A percentile compares a stretch with the other conserved stretches of the same genome.
phyloP scores from a whole-genome alignment of 2,113 vertebrate genomes.

The Neofelis nebulosa region DNA sequence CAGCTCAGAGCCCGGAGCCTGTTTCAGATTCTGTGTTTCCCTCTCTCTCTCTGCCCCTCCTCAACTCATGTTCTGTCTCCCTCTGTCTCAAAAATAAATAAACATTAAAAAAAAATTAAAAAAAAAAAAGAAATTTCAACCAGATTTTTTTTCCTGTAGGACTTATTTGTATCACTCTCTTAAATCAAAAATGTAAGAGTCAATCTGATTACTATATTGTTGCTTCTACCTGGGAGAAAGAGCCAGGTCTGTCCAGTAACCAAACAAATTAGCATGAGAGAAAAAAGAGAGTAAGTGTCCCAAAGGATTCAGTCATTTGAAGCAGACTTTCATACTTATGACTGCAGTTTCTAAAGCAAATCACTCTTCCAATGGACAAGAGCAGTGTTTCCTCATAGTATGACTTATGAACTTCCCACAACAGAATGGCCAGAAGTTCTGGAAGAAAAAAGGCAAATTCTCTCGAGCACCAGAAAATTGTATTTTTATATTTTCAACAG shows the following conservation, averaged over 20 bases:
- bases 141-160: background rate
- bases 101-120: too few relatives aligned
- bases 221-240: background rate
- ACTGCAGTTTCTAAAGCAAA: slow-evolving; percentile 19
- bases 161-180: background rate
- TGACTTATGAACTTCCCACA: background rate
- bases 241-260: background rate
- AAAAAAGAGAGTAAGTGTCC: background rate
- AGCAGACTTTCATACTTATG: background rate
- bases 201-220: background rate
- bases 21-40: too few relatives aligned
- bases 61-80: too few relatives aligned
- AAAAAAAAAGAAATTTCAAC: background rate
- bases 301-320: background rate
- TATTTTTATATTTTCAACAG: background rate
- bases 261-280: background rate
- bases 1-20: too few relatives aligned
- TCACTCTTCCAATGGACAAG: background rate
- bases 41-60: too few relatives aligned
- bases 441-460: background rate
- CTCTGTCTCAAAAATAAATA: too few relatives aligned
- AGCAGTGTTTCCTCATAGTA: background rate
- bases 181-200: background rate
- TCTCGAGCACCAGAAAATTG: background rate
- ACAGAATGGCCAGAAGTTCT: background rate